Evolutionary conservation across 2,888 invertebrate genomes (phyloP).

Genomic region (Himalopsyche tibetana): DNA sequence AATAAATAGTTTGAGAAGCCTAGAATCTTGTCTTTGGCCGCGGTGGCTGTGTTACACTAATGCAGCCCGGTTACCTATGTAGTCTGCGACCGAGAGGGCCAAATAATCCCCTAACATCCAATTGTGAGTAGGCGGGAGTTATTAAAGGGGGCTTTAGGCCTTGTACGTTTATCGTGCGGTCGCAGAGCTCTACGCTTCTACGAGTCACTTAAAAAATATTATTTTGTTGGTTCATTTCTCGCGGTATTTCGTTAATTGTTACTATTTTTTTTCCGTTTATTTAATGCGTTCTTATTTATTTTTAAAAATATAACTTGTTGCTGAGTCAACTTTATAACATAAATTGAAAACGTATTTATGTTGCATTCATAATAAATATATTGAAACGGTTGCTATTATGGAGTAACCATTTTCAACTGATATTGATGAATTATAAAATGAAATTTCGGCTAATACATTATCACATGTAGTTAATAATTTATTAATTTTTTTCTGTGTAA

Average conservation of each 20-base stretch:
- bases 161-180: constrained; percentile 56
- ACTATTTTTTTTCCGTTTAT: not conserved
- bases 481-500: no score
- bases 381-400: no score
- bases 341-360: no score
- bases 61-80: constrained; percentile 15
- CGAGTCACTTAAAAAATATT: not conserved
- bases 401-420: no score
- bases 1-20: not conserved
- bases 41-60: constrained; percentile 27
- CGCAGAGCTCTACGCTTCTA: constrained; percentile 10
- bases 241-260: constrained; percentile 6
- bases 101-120: constrained; percentile 60
- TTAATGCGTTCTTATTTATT: no score
- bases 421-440: no score
- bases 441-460: no score
- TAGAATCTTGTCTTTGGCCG: not conserved
- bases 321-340: no score
- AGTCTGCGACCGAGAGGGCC: constrained; percentile 58
- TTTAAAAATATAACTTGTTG: no score
- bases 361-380: no score
- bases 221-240: not conserved
- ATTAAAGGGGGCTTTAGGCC: constrained; percentile 62
- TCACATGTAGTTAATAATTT: no score
- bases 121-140: constrained; percentile 55